Evolutionary conservation across 2,888 invertebrate genomes (phyloP).

Genomic region (Epistrophella euchroma): DNA sequence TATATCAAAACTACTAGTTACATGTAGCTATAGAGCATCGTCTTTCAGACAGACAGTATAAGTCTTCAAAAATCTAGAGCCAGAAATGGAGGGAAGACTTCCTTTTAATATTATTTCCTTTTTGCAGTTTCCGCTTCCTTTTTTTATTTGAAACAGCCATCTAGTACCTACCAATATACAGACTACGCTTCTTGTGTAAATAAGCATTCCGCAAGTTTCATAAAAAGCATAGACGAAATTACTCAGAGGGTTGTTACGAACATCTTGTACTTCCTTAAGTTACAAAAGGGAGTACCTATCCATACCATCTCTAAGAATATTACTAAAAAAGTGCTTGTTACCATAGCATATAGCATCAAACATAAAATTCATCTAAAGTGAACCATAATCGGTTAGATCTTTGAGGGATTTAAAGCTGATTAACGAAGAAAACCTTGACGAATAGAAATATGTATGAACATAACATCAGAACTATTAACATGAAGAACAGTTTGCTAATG

Average conservation of each 20-base stretch:
- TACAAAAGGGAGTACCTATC: conserved; percentile 29
- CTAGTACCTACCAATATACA: neutral
- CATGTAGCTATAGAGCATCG: conserved; percentile 17
- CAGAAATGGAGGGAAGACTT: conserved; percentile 57
- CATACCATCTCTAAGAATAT: neutral
- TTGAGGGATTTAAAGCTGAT: conserved; percentile 15
- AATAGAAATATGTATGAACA: neutral
- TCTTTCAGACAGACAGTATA: conserved; percentile 49
- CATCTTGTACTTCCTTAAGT: conserved; percentile 25
- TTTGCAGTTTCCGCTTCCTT: conserved; percentile 39
- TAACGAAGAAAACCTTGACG: conserved; percentile 16
- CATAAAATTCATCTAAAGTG: conserved; percentile 37
- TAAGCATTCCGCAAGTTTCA: conserved; percentile 62
- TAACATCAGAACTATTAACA: neutral
- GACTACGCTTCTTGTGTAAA: conserved; percentile 59
- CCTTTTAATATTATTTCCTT: conserved; percentile 69
- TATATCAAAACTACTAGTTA: neutral
- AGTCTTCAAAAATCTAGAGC: conserved; percentile 39
- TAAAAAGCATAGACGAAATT: conserved; percentile 50
- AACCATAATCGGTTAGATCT: conserved; percentile 31
- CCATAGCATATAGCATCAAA: conserved; percentile 29
- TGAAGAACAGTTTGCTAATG: neutral
- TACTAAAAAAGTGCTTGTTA: conserved; percentile 26
- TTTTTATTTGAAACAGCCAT: conserved; percentile 15
- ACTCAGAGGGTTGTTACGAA: conserved; percentile 47